Evolutionary conservation across 2,113 vertebrate genomes (phyloP).

Genomic region (Nanorana parkeri): DNA sequence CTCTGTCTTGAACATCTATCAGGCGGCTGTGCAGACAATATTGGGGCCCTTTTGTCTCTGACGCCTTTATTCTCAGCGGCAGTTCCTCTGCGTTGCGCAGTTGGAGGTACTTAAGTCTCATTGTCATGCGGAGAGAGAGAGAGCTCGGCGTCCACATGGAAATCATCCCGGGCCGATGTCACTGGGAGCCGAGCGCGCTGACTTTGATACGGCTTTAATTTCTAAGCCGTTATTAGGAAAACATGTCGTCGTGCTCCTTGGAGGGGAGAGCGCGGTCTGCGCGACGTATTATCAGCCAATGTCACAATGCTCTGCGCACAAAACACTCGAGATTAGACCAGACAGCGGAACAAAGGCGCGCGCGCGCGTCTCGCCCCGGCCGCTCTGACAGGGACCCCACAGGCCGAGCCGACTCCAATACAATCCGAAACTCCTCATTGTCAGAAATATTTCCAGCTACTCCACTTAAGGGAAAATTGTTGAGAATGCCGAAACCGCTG

Average conservation of each 20-base stretch:
- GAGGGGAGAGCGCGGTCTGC: not conserved
- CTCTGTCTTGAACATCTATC: too few species aligned
- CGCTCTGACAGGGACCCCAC: not conserved
- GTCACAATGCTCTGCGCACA: constrained; percentile 39
- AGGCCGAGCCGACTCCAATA: not conserved
- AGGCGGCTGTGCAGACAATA: not conserved
- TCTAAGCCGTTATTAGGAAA: constrained; percentile 3
- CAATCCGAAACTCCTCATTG: constrained; percentile 18
- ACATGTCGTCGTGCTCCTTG: not conserved
- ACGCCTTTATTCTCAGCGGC: not conserved
- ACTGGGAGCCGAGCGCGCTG: not conserved
- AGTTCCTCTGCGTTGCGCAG: not conserved
- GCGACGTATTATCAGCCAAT: constrained; percentile 12
- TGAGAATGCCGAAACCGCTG: not conserved
- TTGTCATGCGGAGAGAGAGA: not conserved
- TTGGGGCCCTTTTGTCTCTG: not conserved
- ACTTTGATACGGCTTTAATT: constrained; percentile 29
- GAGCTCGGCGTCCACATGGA: not conserved
- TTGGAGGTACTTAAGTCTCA: not conserved
- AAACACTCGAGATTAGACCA: constrained; percentile 18
- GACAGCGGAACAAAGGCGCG: constrained; percentile 27
- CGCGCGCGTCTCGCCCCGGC: not conserved
- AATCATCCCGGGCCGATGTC: not conserved
- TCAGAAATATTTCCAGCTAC: constrained; percentile 9
- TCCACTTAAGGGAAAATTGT: constrained; percentile 8